Base-by-base conservation (phyloP, 1,140 invertebrate species). In the Ptiloglossa arizonensis region DNA sequence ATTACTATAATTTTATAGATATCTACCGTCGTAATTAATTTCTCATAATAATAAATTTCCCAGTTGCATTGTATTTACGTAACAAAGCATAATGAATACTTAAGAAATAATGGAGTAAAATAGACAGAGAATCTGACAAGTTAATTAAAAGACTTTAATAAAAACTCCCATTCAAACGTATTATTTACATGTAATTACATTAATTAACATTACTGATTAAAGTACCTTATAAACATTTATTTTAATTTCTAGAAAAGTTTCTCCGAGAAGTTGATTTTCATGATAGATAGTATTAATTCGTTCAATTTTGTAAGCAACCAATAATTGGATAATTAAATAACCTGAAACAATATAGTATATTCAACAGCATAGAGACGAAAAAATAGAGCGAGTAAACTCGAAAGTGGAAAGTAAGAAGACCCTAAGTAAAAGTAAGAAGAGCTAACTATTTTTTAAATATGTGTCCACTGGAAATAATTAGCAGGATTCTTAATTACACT, bases 371-470 rank as follows among this genome's bases (percentile, higher is more conserved):
- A 44, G 11, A 17, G 5, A 5, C 38, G 8, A 38, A 44, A 56
- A 44, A 41, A 64, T 22, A 54, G 24, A 52, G 57, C 62, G 54
- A 63, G 32, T 32, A 57, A 67, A 52, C 64, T 68, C 19, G 54
- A 56, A 67, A 67, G 17, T 38, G 50, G 46, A 59, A 71, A 67
- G 80, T 48, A 6, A 27, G 9, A 8, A 59, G n/a, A 2, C 38
- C 17, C 56, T 56, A 32, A 79, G 59, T 57, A 79, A 79, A 66
- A 71, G 76, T 71, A 71, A 56, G 63, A 64, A 59, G 9, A 15
- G 6, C 35, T 44, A 57, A 15, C 52, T 67, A 67, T 44, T 75
- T 67, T 70, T 76, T 19, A n/a, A 17, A 75, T 19, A 62, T 70
- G 19, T 57, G 54, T 22, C 54, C 62, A 46, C 62, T 63, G 44